Conservation (phyloP, 2,113 vertebrate species). For the Ariopsis seemanni region DNA sequence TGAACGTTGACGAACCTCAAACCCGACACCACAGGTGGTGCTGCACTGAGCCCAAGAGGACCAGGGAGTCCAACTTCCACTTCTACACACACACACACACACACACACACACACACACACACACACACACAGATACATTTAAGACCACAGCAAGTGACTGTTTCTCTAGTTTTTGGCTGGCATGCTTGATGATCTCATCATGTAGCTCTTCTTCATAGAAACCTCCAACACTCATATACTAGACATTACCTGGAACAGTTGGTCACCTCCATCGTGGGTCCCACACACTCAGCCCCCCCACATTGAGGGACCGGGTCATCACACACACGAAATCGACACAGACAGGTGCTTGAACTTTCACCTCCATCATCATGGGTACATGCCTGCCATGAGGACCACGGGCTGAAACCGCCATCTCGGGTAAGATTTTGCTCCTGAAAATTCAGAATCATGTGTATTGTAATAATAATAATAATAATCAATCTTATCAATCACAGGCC, state of each 20-base stretch:
- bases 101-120: conserved; percentile 16
- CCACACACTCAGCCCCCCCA: conserved; percentile 82
- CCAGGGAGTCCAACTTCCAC: conserved; percentile 96
- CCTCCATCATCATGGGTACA: conserved; percentile 85
- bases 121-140: not conserved
- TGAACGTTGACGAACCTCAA: conserved; percentile 92
- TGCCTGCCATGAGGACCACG: conserved; percentile 83
- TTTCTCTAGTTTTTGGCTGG: not conserved
- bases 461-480: not conserved
- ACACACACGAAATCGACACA: conserved; percentile 83
- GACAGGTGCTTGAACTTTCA: conserved; percentile 78
- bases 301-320: conserved; percentile 84
- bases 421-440: conserved; percentile 86
- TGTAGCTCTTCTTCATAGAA: not conserved
- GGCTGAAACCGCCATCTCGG: conserved; percentile 82
- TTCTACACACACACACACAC: conserved; percentile 68
- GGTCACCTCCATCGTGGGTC: conserved; percentile 84
- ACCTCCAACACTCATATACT: not conserved
- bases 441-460: not conserved
- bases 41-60: conserved; percentile 92
- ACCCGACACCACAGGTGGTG: conserved; percentile 93
- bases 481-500: not conserved
- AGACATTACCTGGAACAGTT: conserved; percentile 90
- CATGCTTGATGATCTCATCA: not conserved
- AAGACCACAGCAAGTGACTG: not conserved